Base-by-base conservation (phyloP, 2,113 vertebrate genomes). In the Chaenogobius annularis region DNA sequence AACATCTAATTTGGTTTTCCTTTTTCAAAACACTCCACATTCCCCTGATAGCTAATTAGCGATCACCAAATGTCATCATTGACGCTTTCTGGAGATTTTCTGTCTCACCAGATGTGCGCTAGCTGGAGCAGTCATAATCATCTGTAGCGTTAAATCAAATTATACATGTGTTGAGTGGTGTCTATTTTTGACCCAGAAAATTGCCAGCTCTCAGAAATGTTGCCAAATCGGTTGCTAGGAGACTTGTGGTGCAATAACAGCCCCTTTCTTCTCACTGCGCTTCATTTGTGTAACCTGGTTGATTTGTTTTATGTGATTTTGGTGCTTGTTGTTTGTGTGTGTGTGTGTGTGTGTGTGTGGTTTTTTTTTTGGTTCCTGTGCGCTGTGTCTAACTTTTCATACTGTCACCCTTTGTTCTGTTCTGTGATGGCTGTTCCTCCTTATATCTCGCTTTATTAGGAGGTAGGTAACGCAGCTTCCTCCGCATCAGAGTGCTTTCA, bases 401-500 rank as follows among this genome's bases (percentile, higher is more conserved):
- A 92, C 93, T 95, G 94, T 96, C 94, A 73, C 77, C 50, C 75
- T 80, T 69, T 56, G 23, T 73, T 81, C 55, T 87, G 93, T 95
- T 95, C 94, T 96, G 94, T 96, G 95, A 93, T 94, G 95, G 94
- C 95, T 95, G 93, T 95, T 92, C 94, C 94, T 94, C 89, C 94
- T 94, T 95, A 94, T 77, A 69, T 20, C 20, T 81, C 93, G 92
- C 94, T 96, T 92, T 94, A 70, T 92, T 94, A 96, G 96, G 95
- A 96, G 96, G 95, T 95, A 95, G 85, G 94, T 96, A 95, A 93
- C 87, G 80, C 90, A 89, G 81, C 81, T 86, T 85, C 77, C 69
- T 73, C 74, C 61, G 85, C 73, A 85, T 75, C 74, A 74, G 64
- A 68, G 61, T 40, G 44, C 62, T 54, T 48, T 68, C 58, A 20